Base-by-base conservation (phyloP, 2,797 vertebrate species). In the Lagocephalus sceleratus region DNA sequence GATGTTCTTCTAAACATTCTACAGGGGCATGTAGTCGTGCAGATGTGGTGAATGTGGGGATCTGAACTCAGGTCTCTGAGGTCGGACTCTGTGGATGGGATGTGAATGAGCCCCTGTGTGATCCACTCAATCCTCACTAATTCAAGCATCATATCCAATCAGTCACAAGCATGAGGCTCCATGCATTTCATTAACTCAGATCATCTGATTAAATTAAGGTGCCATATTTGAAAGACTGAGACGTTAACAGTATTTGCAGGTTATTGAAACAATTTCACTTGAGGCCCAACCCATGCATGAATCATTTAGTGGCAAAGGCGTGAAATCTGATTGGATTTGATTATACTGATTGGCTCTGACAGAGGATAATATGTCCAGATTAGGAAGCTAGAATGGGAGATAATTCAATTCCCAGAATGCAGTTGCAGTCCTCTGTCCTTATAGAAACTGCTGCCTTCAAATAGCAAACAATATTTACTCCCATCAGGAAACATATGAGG, bases 331-430 rank as follows among this genome's bases (percentile, higher is more conserved):
- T 63, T 71, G 20, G 17, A 77, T 76, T 63, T 63, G 49, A 68
- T 82, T 69, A 40, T 6, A 45, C 55, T 59, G 68, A 84, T 66
- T 75, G 58, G 44, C 45, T 63, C 60, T 71, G 80, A 75, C 73
- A 68, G 78, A 56, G 47, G 48, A 51, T 50, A 73, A 83, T 70
- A 70, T 43, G 54, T 68, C 51, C 52, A 51, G 51, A 38, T 43
- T 55, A 38, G 63, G 47, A 64, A 52, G 51, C 63, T 64, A 41
- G 47, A 74, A 73, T 73, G 51, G 58, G 66, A 60, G 60, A 16
- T 79, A 82, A 85, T 71, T 79, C 42, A 75, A 84, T 87, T 78
- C 54, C 56, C 56, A 64, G 63, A 61, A 57, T 63, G 62, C 59
- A 51, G 54, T 72, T 64, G 42, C 10, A 19, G 47, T 44, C 52